phyloP scores from a whole-genome alignment of 1,140 invertebrate genomes.

The Proales similis region DNA sequence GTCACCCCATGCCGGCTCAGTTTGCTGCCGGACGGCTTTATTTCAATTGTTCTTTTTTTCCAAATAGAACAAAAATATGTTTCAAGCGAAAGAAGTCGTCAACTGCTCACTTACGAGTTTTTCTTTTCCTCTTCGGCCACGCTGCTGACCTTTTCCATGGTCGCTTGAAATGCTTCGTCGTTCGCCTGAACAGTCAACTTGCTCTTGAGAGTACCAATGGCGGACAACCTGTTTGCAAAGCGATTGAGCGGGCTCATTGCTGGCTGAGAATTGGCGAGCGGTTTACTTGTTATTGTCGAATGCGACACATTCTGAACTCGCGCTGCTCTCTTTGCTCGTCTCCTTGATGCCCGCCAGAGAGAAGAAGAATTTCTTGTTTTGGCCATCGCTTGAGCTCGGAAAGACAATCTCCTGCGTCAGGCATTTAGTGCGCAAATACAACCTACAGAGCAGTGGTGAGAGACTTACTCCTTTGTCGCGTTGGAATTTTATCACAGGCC shows the following conservation, averaged over 20 bases:
- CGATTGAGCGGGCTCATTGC: too few relatives aligned
- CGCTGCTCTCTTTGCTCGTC: constrained; percentile 21
- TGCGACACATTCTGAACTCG: constrained; percentile 12
- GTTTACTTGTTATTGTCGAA: constrained; percentile 16
- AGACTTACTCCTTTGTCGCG: constrained; percentile 14
- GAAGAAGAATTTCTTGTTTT: constrained; percentile 25
- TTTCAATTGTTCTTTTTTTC: constrained; percentile 32
- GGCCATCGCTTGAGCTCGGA: constrained; percentile 8
- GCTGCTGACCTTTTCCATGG: constrained; percentile 37
- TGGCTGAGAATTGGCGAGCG: too few relatives aligned
- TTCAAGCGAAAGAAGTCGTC: too few relatives aligned
- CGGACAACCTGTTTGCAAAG: constrained; percentile 30
- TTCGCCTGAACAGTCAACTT: constrained; percentile 37
- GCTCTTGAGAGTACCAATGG: constrained; percentile 30
- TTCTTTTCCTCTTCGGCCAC: constrained; percentile 38
- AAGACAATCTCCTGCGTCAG: constrained; percentile 5
- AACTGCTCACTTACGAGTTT: constrained; percentile 27
- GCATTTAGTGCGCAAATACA: background rate
- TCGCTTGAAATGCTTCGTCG: constrained; percentile 39
- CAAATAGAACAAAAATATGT: background rate
- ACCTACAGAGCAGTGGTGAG: background rate
- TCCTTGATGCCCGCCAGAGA: constrained; percentile 32
- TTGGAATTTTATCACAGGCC: constrained; percentile 9
- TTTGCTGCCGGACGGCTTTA: constrained; percentile 14
- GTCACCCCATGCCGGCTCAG: constrained; percentile 3